A percentile compares a stretch with the other conserved stretches of the same genome.
phyloP scores from a whole-genome alignment of 2,888 invertebrate species.

The Eupeodes luniger region DNA sequence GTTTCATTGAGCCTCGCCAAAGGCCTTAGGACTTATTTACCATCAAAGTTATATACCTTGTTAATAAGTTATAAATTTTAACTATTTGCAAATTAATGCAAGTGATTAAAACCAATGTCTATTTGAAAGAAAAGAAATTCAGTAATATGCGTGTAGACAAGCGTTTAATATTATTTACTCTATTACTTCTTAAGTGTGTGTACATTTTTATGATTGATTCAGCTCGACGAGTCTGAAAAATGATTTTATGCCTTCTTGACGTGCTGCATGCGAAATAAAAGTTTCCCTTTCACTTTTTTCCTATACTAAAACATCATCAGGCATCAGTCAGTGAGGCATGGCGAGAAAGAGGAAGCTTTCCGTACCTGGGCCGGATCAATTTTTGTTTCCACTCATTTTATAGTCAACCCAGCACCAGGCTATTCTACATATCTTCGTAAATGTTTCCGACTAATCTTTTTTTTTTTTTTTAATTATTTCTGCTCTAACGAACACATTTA shows the following conservation, averaged over 20 bases:
- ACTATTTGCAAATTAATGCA: conserved; percentile 2
- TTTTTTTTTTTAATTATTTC: conserved; percentile 32
- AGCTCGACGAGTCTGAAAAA: conserved; percentile 30
- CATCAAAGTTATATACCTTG: background rate
- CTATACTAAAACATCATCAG: too few relatives aligned
- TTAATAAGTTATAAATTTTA: background rate
- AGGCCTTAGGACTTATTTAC: background rate
- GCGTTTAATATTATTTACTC: background rate
- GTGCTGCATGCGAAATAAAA: conserved; percentile 42
- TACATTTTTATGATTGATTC: conserved; percentile 45
- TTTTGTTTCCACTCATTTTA: conserved; percentile 16
- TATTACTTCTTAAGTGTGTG: too few relatives aligned
- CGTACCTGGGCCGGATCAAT: conserved; percentile 29
- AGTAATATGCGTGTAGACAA: conserved; percentile 1
- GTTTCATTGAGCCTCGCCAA: background rate
- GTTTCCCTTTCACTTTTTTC: conserved; percentile 65
- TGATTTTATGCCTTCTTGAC: conserved; percentile 34
- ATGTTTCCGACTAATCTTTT: conserved; percentile 45
- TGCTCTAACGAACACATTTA: conserved; percentile 21
- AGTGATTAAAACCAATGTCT: background rate
- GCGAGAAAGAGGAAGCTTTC: conserved; percentile 61
- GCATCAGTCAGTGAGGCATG: conserved; percentile 47
- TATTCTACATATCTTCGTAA: conserved; percentile 25
- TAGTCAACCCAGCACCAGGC: background rate
- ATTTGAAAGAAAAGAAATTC: background rate